Evolutionary conservation across 2,888 invertebrate species (phyloP).

Genomic region (Caenorhabditis sp.): DNA sequence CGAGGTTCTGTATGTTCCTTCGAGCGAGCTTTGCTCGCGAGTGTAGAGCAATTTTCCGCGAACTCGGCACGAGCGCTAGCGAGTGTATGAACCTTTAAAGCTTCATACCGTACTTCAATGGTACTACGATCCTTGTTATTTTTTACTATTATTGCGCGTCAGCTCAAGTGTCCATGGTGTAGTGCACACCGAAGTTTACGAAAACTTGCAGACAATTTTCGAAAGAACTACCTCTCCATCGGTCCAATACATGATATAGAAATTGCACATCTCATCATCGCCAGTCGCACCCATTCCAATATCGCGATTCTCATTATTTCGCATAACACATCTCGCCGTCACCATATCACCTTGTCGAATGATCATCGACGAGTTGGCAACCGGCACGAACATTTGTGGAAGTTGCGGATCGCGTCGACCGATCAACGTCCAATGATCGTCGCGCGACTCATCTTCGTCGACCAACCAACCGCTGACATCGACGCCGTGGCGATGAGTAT

Average conservation of each 20-base stretch:
- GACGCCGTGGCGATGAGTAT: conserved; percentile 78
- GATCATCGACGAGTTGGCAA: conserved; percentile 76
- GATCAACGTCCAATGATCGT: conserved; percentile 82
- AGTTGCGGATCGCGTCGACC: conserved; percentile 86
- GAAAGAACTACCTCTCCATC: conserved; percentile 46
- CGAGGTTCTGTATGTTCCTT: too few species aligned
- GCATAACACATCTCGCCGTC: conserved; percentile 61
- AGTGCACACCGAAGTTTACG: too few species aligned
- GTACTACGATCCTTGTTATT: too few species aligned
- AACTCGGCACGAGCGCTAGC: too few species aligned
- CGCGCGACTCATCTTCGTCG: conserved; percentile 47
- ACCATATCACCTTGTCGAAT: conserved; percentile 73
- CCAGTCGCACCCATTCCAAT: conserved; percentile 66
- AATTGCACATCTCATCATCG: conserved; percentile 72
- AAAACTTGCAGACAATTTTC: too few species aligned
- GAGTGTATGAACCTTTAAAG: too few species aligned
- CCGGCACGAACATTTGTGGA: conserved; percentile 92
- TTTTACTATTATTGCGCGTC: too few species aligned
- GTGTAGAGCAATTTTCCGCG: too few species aligned
- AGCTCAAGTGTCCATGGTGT: too few species aligned
- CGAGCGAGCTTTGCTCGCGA: too few species aligned
- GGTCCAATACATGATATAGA: conserved; percentile 71
- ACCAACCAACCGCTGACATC: conserved; percentile 67
- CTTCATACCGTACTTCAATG: too few species aligned
- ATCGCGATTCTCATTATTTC: conserved; percentile 63